Base-by-base conservation (phyloP, 1,140 invertebrate genomes). In the Anagrus nilaparvatae region DNA sequence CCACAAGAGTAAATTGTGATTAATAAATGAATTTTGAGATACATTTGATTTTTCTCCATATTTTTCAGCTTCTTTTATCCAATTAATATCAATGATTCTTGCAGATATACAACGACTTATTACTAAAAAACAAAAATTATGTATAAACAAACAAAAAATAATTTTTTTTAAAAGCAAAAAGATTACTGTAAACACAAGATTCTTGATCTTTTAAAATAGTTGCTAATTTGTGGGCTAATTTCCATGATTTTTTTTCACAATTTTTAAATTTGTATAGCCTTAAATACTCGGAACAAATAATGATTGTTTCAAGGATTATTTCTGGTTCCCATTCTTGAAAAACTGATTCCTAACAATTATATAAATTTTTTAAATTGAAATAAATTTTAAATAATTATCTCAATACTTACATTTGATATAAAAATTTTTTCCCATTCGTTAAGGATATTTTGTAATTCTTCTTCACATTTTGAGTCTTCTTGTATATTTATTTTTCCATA, bases 401-500 rank as follows among this genome's bases (percentile, higher is more conserved):
- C 25, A 18, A 27, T 30, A 40, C 14, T 40, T 38, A 18, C 28
- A 37, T 43, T 33, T 5, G 51, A 19, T 10, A 61, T 48, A 21
- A 18, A 55, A 5, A n/a, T n/a, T n/a, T 52, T 47, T 7, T 50
- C 48, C 64, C 64, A 68, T 13, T 49, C 48, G 5, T 48, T 41
- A 5, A 62, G 23, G 4, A 56, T 40, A 8, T 37, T 20, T 16
- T 53, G 40, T 21, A 69, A 42, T 18, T 44, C 33, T 7, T 34
- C 28, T 27, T 48, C 38, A 16, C 63, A 31, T 20, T 40, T 49
- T 3, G 36, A 37, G 36, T 64, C 57, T 28, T 56, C 49, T 12
- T 49, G 47, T 4, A 63, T 49, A 30, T 57, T 58, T 30, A 65
- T 59, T 19, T 53, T 54, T 3, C 43, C 56, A 42, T 61, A 67